Evolutionary conservation across 1,140 invertebrate genomes (phyloP).

Genomic region (Aricia agestis): DNA sequence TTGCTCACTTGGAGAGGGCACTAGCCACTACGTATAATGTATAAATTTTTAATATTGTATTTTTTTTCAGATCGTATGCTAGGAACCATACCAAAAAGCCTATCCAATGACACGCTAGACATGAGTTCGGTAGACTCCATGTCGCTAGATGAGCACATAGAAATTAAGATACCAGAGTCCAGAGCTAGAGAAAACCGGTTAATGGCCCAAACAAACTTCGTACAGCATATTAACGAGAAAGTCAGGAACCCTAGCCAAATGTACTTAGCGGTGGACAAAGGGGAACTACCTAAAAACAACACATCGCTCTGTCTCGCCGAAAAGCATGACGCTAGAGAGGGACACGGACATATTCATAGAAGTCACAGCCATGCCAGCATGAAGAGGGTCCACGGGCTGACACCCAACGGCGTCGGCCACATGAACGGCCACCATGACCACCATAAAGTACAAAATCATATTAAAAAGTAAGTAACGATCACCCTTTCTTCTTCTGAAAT

Average conservation of each 20-base stretch:
- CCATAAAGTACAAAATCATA: constrained; percentile 46
- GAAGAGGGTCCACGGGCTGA: constrained; percentile 55
- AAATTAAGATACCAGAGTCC: constrained; percentile 72
- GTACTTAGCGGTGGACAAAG: constrained; percentile 58
- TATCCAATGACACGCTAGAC: constrained; percentile 72
- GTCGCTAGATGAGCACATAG: constrained; percentile 73
- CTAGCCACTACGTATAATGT: too few relatives aligned
- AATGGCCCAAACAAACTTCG: constrained; percentile 69
- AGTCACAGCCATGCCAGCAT: constrained; percentile 67
- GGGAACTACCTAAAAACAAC: constrained; percentile 45
- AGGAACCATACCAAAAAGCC: constrained; percentile 68
- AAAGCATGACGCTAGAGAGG: constrained; percentile 34
- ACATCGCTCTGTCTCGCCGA: constrained; percentile 32
- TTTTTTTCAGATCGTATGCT: constrained; percentile 66
- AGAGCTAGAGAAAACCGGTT: constrained; percentile 66
- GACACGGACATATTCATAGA: constrained; percentile 53
- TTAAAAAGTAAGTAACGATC: constrained; percentile 55
- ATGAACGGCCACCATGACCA: constrained; percentile 48
- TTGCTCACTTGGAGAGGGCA: too few relatives aligned
- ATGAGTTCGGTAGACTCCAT: constrained; percentile 74
- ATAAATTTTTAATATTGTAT: too few relatives aligned
- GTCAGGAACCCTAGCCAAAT: constrained; percentile 51
- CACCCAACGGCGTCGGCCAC: constrained; percentile 55
- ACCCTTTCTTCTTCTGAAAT: too few relatives aligned
- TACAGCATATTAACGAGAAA: constrained; percentile 64